phyloP scores from a whole-genome alignment of 2,797 vertebrate genomes.

The Rhincodon typus region DNA sequence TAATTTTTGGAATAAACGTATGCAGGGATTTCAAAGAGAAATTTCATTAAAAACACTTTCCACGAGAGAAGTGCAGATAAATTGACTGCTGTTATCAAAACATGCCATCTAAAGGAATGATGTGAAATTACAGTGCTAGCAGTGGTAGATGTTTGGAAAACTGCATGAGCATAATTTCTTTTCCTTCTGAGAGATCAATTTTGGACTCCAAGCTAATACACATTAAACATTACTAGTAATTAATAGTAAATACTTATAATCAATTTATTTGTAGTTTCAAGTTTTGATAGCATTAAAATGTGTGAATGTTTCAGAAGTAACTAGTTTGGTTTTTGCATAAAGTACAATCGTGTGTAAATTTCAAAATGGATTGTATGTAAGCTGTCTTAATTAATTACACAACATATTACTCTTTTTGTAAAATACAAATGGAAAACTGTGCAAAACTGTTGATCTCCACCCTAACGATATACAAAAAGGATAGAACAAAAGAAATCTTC shows the following conservation, averaged over 20 bases:
- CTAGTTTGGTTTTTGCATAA: background rate
- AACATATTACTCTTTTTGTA: too few relatives aligned
- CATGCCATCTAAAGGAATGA: slow-evolving; percentile 14
- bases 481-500: background rate
- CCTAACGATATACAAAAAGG: background rate
- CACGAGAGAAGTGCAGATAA: background rate
- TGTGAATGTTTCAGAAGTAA: background rate
- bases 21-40: background rate
- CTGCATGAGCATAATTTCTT: background rate
- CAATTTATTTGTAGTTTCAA: background rate
- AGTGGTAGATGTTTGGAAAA: background rate
- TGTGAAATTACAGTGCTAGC: background rate
- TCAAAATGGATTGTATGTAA: slow-evolving; percentile 2
- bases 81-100: slow-evolving; percentile 16
- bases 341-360: background rate
- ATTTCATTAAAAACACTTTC: background rate
- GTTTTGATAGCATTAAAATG: background rate
- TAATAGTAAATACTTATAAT: background rate
- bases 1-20: background rate
- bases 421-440: background rate
- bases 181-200: background rate
- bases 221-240: background rate
- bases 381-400: background rate
- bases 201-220: background rate
- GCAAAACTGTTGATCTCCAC: background rate